Base-by-base conservation (phyloP, 2,888 invertebrate genomes). In the Tipula helvola region DNA sequence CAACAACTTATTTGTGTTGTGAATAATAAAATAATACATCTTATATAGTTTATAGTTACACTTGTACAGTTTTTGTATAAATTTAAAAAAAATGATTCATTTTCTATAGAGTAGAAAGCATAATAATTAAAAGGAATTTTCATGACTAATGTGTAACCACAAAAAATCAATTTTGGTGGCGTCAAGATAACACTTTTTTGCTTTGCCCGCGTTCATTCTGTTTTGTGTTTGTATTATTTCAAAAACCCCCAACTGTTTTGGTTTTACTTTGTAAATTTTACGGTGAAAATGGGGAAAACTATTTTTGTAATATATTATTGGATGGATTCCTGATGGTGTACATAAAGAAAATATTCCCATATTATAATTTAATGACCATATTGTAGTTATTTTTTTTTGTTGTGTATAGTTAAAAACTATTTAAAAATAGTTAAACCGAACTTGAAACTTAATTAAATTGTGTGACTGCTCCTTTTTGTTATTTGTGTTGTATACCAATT, bases 61-160 rank as follows among this genome's bases (percentile, higher is more conserved):
- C 0, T 44, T 44, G 12, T 44, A 44, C 10, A 44, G 44, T 57
- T 57, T 57, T 7, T 57, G 5, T 16, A 16, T 57, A 16, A 4
- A 57, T 57, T 16, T 57, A 52, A n/a, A 16, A 44, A 28, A 28
- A 28, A 71, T 71, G 71, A 71, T 71, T 71, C 71, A 71, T 18
- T 71, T 71, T 71, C 28, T 71, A 71, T 28, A 28, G 28, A 8
- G 28, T 16, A n/a, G 28, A 28, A 28, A 28, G 71, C 71, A 71
- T 71, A 71, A n/a, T 28, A 71, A 71, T 71, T 71, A 71, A 28
- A 71, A 28, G 8, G 28, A 71, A 71, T 71, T 28, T 71, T 71
- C 71, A 71, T 71, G 71, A 71, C 71, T 71, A 71, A 71, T 71
- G 71, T 71, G 71, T 71, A 71, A 71, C 71, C 71, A 71, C 71